Percentiles rank a stretch among this genome's conserved stretches.
Evolutionary conservation across 2,888 invertebrate species (phyloP).

Genomic region (Caenorhabditis macrosperma): DNA sequence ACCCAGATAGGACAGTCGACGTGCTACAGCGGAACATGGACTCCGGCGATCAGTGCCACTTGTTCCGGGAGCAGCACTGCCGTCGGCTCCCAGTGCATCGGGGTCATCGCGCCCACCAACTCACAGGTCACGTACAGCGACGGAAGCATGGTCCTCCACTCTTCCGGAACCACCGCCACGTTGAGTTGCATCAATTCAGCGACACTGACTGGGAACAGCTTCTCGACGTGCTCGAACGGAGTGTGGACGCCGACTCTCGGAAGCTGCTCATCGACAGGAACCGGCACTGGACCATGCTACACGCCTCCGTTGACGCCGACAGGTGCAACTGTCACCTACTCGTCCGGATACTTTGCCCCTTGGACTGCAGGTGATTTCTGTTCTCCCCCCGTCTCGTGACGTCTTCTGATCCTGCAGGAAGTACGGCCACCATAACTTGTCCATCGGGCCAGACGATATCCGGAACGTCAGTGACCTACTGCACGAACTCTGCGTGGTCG

Average conservation of each 20-base stretch:
- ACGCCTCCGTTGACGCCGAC: slow-evolving; percentile 51
- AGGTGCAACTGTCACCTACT: slow-evolving; percentile 59
- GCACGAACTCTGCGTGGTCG: slow-evolving; percentile 55
- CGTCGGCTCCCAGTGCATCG: slow-evolving; percentile 38
- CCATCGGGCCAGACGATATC: slow-evolving; percentile 47
- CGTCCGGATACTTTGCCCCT: slow-evolving; percentile 53
- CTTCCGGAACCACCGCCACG: slow-evolving; percentile 38
- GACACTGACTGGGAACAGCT: slow-evolving; percentile 24
- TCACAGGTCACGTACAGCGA: slow-evolving; percentile 44
- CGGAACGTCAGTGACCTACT: slow-evolving; percentile 53
- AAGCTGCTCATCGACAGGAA: slow-evolving; percentile 31
- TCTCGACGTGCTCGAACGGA: slow-evolving; percentile 51
- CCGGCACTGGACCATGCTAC: slow-evolving; percentile 40
- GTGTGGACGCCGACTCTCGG: slow-evolving; percentile 55
- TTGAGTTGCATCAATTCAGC: slow-evolving; percentile 40
- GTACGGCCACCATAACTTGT: slow-evolving; percentile 59
- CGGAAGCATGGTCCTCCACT: slow-evolving; percentile 39
- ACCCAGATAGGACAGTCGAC: slow-evolving; percentile 43
- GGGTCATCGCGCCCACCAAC: slow-evolving; percentile 41
- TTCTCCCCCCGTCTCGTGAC: neutral
- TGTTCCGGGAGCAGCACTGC: slow-evolving; percentile 37
- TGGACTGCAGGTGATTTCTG: slow-evolving; percentile 40
- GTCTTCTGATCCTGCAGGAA: slow-evolving; percentile 45
- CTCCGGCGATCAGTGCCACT: slow-evolving; percentile 36
- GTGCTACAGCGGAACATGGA: slow-evolving; percentile 44